These are phyloP conservation scores for Lochmaea capreae DNA, from an alignment of 2,888 invertebrate genomes.

Conservation along the genomic window DNA sequence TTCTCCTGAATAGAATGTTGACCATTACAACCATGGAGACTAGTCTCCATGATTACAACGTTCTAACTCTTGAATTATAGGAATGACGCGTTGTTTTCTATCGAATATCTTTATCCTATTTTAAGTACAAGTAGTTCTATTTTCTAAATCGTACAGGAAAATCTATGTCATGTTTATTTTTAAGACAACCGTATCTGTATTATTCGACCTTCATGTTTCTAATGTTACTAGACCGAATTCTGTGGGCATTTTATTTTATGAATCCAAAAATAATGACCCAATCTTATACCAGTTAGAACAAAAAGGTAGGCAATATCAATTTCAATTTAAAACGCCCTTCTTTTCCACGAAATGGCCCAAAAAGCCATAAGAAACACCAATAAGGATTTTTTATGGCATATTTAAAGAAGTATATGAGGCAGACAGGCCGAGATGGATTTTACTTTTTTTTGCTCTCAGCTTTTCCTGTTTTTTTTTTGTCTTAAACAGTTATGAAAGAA, in stretches of 20 bases:
- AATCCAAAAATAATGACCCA: slow-evolving; percentile 37
- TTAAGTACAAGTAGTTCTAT: too few relatives aligned
- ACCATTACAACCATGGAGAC: too few relatives aligned
- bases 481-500: background rate
- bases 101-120: too few relatives aligned
- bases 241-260: slow-evolving; percentile 26
- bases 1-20: too few relatives aligned
- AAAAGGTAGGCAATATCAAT: slow-evolving; percentile 48
- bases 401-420: slow-evolving; percentile 33
- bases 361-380: slow-evolving; percentile 39
- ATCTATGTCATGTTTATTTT: too few relatives aligned
- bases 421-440: slow-evolving; percentile 21
- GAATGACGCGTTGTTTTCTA: too few relatives aligned
- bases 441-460: background rate
- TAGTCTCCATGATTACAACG: too few relatives aligned
- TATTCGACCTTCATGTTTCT: background rate
- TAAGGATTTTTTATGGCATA: slow-evolving; percentile 39
- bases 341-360: slow-evolving; percentile 24
- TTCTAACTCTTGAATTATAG: too few relatives aligned
- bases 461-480: background rate
- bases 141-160: too few relatives aligned
- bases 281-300: slow-evolving; percentile 37
- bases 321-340: slow-evolving; percentile 45
- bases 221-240: background rate
- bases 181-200: background rate